These are phyloP conservation scores for Lucilia sericata DNA, from an alignment of 1,140 invertebrate genomes.

Conservation along the genomic window DNA sequence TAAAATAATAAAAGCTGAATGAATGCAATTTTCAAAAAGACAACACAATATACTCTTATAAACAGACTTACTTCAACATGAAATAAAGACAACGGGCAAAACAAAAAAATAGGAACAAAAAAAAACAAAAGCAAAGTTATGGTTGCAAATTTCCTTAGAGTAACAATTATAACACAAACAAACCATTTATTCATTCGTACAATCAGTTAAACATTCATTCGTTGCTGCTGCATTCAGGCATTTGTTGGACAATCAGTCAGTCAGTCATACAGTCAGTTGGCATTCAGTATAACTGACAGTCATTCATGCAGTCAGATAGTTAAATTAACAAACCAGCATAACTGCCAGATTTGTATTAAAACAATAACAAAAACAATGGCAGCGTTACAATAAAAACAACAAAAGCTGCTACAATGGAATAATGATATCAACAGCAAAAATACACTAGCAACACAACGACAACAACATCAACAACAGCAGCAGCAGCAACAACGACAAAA, in stretches of 20 bases:
- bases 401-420: neutral
- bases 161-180: constrained; percentile 6
- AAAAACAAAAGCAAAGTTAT: neutral
- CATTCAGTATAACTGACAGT: neutral
- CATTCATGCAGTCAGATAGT: neutral
- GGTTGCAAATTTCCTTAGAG: neutral
- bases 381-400: too few species aligned
- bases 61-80: neutral
- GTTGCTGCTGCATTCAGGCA: too few species aligned
- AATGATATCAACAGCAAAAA: constrained; percentile 5
- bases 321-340: constrained; percentile 26
- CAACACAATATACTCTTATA: neutral
- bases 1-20: neutral
- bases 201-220: neutral
- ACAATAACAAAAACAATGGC: constrained; percentile 8
- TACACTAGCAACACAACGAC: neutral
- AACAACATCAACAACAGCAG: neutral
- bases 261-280: too few species aligned
- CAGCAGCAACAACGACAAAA: neutral
- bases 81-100: neutral
- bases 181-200: neutral
- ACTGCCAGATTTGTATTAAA: constrained; percentile 12
- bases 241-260: neutral
- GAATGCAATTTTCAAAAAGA: neutral
- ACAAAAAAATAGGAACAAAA: too few species aligned